Evolutionary conservation across 2,888 invertebrate species (phyloP).

Genomic region (Zaprionus lineosus): DNA sequence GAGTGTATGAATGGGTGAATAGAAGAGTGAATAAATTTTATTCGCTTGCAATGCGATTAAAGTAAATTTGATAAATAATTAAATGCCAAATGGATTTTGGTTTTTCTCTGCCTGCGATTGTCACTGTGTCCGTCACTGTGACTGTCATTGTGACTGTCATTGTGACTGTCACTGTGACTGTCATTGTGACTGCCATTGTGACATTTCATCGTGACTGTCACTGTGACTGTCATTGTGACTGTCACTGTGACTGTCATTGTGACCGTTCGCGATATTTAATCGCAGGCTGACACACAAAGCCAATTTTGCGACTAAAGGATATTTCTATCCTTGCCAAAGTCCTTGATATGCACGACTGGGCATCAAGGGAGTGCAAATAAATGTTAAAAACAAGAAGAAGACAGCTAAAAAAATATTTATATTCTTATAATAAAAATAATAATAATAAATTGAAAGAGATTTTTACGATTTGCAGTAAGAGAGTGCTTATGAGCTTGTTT

Average conservation of each 20-base stretch:
- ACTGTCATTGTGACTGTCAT: too few species aligned
- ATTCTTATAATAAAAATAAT: neutral
- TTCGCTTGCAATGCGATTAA: neutral
- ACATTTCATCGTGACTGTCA: too few species aligned
- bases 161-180: too few species aligned
- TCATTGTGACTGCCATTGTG: too few species aligned
- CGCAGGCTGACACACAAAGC: neutral
- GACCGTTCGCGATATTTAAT: neutral
- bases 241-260: neutral
- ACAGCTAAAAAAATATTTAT: neutral
- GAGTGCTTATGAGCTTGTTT: neutral
- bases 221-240: neutral
- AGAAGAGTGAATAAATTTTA: too few species aligned
- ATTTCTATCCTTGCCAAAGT: neutral
- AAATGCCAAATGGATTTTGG: too few species aligned
- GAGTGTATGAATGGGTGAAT: too few species aligned
- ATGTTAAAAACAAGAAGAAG: neutral
- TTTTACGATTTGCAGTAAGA: slow-evolving; percentile 4
- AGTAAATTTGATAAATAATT: slow-evolving; percentile 1
- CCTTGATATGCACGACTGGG: neutral
- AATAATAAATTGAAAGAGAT: slow-evolving; percentile 6
- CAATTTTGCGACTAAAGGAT: slow-evolving; percentile 4
- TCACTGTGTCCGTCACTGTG: too few species aligned
- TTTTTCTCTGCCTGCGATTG: too few species aligned
- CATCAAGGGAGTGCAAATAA: slow-evolving; percentile 1